Percentiles rank a stretch among this genome's conserved stretches.
These are phyloP conservation scores for Lamellibrachia luymesi DNA, from an alignment of 1,140 invertebrate species.

Conservation along the genomic window DNA sequence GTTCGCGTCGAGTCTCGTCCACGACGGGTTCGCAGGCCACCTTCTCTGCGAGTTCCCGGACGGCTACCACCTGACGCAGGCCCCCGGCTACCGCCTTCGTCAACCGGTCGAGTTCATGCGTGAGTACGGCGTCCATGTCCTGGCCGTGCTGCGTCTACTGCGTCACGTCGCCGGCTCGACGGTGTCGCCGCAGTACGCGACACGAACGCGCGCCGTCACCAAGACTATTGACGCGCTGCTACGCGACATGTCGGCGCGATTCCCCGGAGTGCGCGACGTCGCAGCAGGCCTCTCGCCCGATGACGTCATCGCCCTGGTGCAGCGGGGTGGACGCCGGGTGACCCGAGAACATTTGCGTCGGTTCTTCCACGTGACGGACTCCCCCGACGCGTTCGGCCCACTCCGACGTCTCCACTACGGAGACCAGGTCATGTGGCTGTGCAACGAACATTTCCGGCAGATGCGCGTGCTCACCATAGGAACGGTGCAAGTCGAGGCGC, in stretches of 20 bases:
- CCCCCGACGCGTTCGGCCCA: slow-evolving; percentile 20
- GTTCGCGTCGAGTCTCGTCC: slow-evolving; percentile 22
- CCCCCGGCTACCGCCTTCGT: slow-evolving; percentile 26
- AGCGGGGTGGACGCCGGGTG: slow-evolving; percentile 10
- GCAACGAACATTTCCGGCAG: slow-evolving; percentile 26
- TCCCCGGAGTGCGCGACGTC: slow-evolving; percentile 3
- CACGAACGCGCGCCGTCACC: slow-evolving; percentile 11
- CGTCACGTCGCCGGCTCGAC: neutral
- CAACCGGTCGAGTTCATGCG: slow-evolving; percentile 26
- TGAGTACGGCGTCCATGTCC: slow-evolving; percentile 18
- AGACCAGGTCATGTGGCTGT: slow-evolving; percentile 24
- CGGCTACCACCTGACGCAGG: slow-evolving; percentile 26
- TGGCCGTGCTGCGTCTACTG: slow-evolving; percentile 20
- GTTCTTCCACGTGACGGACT: slow-evolving; percentile 20
- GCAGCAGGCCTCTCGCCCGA: neutral
- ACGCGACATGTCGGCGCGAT: slow-evolving; percentile 11
- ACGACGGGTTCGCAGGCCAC: slow-evolving; percentile 28
- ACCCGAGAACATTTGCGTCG: slow-evolving; percentile 17
- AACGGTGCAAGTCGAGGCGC: neutral
- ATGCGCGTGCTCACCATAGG: slow-evolving; percentile 18
- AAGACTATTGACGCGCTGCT: slow-evolving; percentile 16
- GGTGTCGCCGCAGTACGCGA: slow-evolving; percentile 12
- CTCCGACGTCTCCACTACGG: slow-evolving; percentile 18
- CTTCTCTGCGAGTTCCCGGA: slow-evolving; percentile 28
- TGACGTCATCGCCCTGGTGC: slow-evolving; percentile 3